Base-by-base conservation (phyloP, 2,113 vertebrate species). In the Chunga burmeisteri region DNA sequence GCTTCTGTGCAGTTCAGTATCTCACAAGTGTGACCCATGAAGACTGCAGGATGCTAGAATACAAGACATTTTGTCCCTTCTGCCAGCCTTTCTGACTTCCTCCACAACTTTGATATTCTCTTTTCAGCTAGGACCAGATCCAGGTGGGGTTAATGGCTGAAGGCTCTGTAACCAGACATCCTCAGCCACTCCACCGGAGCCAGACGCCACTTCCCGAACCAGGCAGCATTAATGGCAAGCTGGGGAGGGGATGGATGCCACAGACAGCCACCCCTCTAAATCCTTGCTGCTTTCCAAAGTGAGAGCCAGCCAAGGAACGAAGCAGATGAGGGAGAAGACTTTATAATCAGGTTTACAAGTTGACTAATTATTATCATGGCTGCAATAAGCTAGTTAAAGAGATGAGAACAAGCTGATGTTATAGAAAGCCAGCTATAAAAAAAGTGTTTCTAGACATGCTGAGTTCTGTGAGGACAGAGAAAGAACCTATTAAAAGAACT, bases 341-440 rank as follows among this genome's bases (percentile, higher is more conserved):
- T 94, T 86, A 46, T 83, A 86, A 91, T 91, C 71, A 70, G 63
- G 63, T 91, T 94, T 95, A 63, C 68, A 86, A 53, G 80, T 88
- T 66, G 50, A 94, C 92, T 83, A 78, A 29, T 92, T 94, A 81
- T 90, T 88, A 62, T 92, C 86, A 81, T 66, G 66, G 59, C 72
- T 90, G 50, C 40, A 83, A 49, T 90, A 77, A 86, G 16, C 71
- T 72, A 20, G 85, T 94, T 94, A 89, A 56, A 90, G 92, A 94
- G 58, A 83, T 58, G 58, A 83, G 74, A 90, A 80, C 36, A 73
- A 93, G 46, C 44, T 90, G 62, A 72, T 82, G 52, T 79, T 89
- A 32, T 18, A 94, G 78, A 75, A 91, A 95, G 22, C 18, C 63
- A 81, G 49, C 75, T 88, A n/a, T 70, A 58, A 93, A 86, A 93